Percentiles rank a stretch among this genome's conserved stretches.
phyloP scores from a whole-genome alignment of 2,888 invertebrate genomes.

The Drosophila eohydei region DNA sequence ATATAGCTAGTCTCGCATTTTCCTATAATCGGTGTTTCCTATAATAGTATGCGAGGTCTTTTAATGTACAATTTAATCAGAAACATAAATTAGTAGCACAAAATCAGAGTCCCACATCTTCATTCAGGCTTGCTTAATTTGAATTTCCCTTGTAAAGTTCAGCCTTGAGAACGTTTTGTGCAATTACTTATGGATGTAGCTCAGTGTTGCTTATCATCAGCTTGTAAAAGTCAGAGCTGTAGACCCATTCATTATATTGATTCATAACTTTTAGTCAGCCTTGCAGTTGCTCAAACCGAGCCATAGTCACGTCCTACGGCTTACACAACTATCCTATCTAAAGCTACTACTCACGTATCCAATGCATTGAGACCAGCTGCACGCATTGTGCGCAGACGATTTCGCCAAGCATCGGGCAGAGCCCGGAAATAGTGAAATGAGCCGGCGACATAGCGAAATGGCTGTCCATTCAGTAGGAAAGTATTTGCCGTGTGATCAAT shows the following conservation, averaged over 20 bases:
- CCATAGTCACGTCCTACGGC: slow-evolving; percentile 5
- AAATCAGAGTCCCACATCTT: neutral
- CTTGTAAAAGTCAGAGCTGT: neutral
- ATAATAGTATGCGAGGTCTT: neutral
- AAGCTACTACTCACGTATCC: slow-evolving; percentile 88
- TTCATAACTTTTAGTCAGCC: neutral
- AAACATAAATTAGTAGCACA: neutral
- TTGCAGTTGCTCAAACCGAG: neutral
- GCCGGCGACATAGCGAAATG: slow-evolving; percentile 90
- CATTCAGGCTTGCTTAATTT: neutral
- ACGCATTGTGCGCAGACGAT: slow-evolving; percentile 90
- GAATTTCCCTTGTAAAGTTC: neutral
- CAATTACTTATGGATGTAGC: neutral
- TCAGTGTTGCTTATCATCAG: slow-evolving; percentile 12
- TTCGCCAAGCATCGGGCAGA: slow-evolving; percentile 91
- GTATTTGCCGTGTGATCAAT: slow-evolving; percentile 86
- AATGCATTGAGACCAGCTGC: slow-evolving; percentile 94
- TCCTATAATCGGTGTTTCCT: too few relatives aligned
- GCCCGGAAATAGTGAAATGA: slow-evolving; percentile 95
- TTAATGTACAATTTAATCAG: neutral
- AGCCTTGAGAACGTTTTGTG: neutral
- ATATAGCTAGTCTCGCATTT: too few relatives aligned
- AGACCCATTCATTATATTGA: slow-evolving; percentile 2
- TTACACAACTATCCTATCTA: neutral
- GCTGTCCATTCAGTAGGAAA: slow-evolving; percentile 90